Evolutionary conservation across 2,113 vertebrate genomes (phyloP).

Genomic region (Acanthisitta chloris): DNA sequence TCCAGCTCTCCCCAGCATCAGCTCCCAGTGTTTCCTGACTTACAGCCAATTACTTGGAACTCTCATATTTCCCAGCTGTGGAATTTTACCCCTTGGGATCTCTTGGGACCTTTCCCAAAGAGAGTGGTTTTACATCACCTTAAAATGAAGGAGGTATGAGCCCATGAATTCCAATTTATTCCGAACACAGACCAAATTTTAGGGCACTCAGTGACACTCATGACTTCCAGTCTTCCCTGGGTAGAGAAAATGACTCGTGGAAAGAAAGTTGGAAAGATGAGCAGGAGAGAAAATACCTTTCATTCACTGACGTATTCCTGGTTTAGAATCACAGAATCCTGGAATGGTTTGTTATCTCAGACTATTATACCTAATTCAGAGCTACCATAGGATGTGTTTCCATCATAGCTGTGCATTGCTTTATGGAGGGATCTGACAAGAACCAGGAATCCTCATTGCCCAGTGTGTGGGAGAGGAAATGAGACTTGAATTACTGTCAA

Average conservation of each 20-base stretch:
- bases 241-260: not conserved
- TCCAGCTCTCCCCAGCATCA: no score
- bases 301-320: not conserved
- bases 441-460: not conserved
- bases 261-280: not conserved
- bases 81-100: not conserved
- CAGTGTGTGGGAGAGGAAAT: not conserved
- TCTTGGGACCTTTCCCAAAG: not conserved
- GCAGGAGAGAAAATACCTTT: not conserved
- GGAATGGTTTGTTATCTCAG: no score
- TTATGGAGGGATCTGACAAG: not conserved
- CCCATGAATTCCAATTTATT: not conserved
- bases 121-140: not conserved
- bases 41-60: no score
- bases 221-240: not conserved
- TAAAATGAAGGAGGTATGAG: not conserved
- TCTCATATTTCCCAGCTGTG: no score
- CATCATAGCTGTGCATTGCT: not conserved
- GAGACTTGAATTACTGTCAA: not conserved
- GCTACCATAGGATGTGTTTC: not conserved
- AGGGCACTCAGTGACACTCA: no score
- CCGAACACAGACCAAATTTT: not conserved
- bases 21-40: no score
- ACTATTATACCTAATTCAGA: not conserved
- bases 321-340: no score